Conservation (phyloP, 2,113 vertebrate species). For the Xenopus laevis region DNA sequence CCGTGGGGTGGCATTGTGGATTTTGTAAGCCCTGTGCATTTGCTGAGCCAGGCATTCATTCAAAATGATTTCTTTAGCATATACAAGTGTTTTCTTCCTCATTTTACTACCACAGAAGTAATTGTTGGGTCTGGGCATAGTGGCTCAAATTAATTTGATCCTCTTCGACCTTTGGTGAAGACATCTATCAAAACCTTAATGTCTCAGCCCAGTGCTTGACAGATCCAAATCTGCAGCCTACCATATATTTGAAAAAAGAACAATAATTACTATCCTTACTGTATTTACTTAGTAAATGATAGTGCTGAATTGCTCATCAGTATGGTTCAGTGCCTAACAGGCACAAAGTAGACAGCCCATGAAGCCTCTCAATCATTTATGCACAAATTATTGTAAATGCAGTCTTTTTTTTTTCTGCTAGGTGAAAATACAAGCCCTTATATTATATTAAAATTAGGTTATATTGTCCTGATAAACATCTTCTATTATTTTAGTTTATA, state of each 20-base stretch:
- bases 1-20: slow-evolving; percentile 42
- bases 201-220: slow-evolving; percentile 32
- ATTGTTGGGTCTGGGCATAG: slow-evolving; percentile 40
- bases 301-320: slow-evolving; percentile 18
- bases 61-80: slow-evolving; percentile 45
- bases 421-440: background rate
- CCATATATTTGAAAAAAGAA: slow-evolving; percentile 30
- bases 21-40: slow-evolving; percentile 42
- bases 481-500: too few relatives aligned
- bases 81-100: slow-evolving; percentile 41
- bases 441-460: too few relatives aligned
- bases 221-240: slow-evolving; percentile 32
- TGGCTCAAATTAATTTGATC: slow-evolving; percentile 46
- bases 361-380: background rate
- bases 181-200: slow-evolving; percentile 36
- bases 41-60: slow-evolving; percentile 42
- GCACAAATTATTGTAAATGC: slow-evolving; percentile 10
- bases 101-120: slow-evolving; percentile 43
- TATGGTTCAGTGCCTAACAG: slow-evolving; percentile 9
- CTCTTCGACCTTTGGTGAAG: slow-evolving; percentile 34
- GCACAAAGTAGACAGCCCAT: background rate
- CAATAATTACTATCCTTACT: slow-evolving; percentile 37
- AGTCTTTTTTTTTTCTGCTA: slow-evolving; percentile 2
- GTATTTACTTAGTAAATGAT: slow-evolving; percentile 43
- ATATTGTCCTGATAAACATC: too few relatives aligned